Base-by-base conservation (phyloP, 1,140 invertebrate species). In the Diorhabda carinulata region DNA sequence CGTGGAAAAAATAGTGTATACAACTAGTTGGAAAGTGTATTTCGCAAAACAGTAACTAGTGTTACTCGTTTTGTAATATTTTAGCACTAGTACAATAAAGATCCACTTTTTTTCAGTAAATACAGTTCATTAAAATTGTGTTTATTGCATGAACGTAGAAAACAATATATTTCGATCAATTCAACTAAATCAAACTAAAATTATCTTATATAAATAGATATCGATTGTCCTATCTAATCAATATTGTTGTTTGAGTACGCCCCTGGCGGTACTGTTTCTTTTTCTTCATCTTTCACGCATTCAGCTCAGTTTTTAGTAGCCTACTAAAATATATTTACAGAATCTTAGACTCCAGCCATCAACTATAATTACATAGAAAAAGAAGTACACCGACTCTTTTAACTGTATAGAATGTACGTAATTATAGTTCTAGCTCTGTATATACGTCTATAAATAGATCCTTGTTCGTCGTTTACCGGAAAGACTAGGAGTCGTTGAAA, bases 321-420 rank as follows among this genome's bases (percentile, higher is more conserved):
- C 58, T 60, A 60, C 58, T 60, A 60, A 60, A 60, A 60, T 10
- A 60, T 60, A 60, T 60, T 60, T 60, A 25, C 58, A 10, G 41
- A 10, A 60, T 60, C 41, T 42, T 42, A 25, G 58, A 25, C 10
- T 42, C n/a, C 41, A 60, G 6, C n/a, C 41, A 10, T 25, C n/a
- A 10, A 25, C 58, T 60, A 60, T 60, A 60, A 60, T 60, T 60
- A 60, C 58, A 2, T 6, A 42, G n/a, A 60, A 60, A 42, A 60
- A 60, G 58, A 60, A 60, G 41, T 60, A 60, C 8, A 7, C 25
- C n/a, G 10, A 52, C 47, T 52, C 58, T 60, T 59, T 56, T 25
- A 10, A 60, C 10, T 60, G 10, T 60, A 9, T 60, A 60, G 10
- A 60, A 60, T 42, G 41, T 10, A 42, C 41, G 41, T 60, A 60